phyloP scores from a whole-genome alignment of 2,113 vertebrate genomes.

The Chaenocephalus aceratus region DNA sequence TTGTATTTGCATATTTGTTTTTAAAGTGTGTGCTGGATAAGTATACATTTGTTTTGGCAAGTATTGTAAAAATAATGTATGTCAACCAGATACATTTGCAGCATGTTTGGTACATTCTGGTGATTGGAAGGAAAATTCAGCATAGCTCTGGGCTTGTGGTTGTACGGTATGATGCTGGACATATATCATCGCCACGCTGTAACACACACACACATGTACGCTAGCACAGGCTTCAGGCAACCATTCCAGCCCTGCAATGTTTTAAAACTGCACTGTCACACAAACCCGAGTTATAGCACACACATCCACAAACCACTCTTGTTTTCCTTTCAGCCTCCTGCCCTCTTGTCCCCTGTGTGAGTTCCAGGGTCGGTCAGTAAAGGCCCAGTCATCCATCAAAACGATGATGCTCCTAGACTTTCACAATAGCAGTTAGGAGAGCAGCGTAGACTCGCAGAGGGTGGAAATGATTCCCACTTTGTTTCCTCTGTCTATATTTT shows the following conservation, averaged over 20 bases:
- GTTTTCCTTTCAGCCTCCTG: conserved; percentile 67
- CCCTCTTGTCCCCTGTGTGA: conserved; percentile 64
- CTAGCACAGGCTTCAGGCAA: conserved; percentile 23
- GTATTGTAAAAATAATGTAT: background rate
- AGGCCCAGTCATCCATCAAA: conserved; percentile 76
- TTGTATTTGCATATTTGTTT: conserved; percentile 3
- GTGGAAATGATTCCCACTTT: conserved; percentile 52
- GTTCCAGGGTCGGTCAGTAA: conserved; percentile 64
- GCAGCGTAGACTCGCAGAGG: conserved; percentile 28
- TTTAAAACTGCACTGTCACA: conserved; percentile 43
- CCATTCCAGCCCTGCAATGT: conserved; percentile 25
- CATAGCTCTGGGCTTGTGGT: conserved; percentile 16
- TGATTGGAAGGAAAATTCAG: conserved; percentile 4
- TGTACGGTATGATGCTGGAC: background rate
- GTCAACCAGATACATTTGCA: background rate
- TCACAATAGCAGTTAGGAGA: conserved; percentile 38
- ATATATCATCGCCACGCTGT: conserved; percentile 20
- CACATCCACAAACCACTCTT: conserved; percentile 47
- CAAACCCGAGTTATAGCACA: conserved; percentile 28
- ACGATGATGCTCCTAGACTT: conserved; percentile 61
- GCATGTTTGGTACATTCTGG: background rate
- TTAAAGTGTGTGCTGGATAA: background rate
- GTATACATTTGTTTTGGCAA: background rate
- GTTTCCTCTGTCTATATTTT: conserved; percentile 50
- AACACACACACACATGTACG: background rate